Conservation (phyloP, 2,888 invertebrate genomes). For the Atrina japonica region DNA sequence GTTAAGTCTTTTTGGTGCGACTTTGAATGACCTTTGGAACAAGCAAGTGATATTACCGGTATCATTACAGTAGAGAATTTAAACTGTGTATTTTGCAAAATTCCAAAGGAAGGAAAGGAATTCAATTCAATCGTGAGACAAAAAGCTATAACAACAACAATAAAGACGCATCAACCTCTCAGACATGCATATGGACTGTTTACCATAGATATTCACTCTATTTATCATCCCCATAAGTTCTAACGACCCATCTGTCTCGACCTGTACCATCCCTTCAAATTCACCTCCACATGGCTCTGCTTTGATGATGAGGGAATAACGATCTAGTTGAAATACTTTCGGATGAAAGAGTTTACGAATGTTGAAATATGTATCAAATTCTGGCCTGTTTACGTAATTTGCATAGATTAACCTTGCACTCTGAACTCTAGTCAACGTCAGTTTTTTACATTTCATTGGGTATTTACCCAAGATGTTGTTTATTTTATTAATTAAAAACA, state of each 20-base stretch:
- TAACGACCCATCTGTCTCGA: conserved; percentile 68
- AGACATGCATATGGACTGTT: conserved; percentile 77
- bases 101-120: too few species aligned
- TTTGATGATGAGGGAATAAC: conserved; percentile 84
- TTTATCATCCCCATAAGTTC: conserved; percentile 85
- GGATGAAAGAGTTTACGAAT: conserved; percentile 26
- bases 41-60: too few species aligned
- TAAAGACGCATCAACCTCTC: too few species aligned
- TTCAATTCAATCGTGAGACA: too few species aligned
- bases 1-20: too few species aligned
- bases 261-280: conserved; percentile 89
- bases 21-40: too few species aligned
- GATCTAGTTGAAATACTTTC: conserved; percentile 28
- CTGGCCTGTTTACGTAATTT: conserved; percentile 81
- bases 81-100: too few species aligned
- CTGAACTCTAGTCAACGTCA: conserved; percentile 35
- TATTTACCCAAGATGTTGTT: conserved; percentile 84
- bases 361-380: conserved; percentile 12
- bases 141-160: too few species aligned
- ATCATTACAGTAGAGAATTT: too few species aligned
- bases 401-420: conserved; percentile 33
- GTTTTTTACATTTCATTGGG: conserved; percentile 62
- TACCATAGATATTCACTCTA: conserved; percentile 79
- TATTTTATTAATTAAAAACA: conserved; percentile 85
- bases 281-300: conserved; percentile 87